Evolutionary conservation across 2,113 vertebrate genomes (phyloP).

Genomic region (Bothrops jararaca): DNA sequence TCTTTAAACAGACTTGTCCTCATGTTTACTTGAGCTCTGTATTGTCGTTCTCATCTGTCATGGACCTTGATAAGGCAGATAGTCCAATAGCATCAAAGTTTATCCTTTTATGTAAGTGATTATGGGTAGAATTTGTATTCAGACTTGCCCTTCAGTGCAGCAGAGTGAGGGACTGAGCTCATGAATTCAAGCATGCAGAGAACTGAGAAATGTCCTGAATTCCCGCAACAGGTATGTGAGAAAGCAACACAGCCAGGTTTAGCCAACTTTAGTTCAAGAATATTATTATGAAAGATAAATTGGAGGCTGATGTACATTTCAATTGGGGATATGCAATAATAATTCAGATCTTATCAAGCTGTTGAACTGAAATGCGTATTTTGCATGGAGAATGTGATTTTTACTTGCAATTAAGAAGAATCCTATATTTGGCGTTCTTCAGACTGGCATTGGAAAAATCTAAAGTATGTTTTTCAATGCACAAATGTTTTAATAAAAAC

Average conservation of each 20-base stretch:
- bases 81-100: background rate
- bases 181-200: background rate
- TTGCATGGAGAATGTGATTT: background rate
- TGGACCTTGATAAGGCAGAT: background rate
- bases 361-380: background rate
- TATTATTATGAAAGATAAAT: background rate
- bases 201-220: background rate
- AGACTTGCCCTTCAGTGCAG: background rate
- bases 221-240: background rate
- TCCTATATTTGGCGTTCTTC: background rate
- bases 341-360: background rate
- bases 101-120: background rate
- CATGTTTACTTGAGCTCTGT: background rate
- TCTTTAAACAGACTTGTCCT: background rate
- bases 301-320: background rate
- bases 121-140: background rate
- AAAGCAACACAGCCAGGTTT: background rate
- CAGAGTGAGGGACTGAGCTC: background rate
- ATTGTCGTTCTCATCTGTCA: background rate
- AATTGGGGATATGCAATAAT: background rate
- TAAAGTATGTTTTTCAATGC: background rate
- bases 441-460: background rate
- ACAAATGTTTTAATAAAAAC: background rate
- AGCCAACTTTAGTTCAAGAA: background rate
- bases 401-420: background rate